Evolutionary conservation across 2,797 vertebrate species (phyloP), one percentile per base, ranked within the genome.

Genomic region (Phrynocephalus vlangalii): DNA sequence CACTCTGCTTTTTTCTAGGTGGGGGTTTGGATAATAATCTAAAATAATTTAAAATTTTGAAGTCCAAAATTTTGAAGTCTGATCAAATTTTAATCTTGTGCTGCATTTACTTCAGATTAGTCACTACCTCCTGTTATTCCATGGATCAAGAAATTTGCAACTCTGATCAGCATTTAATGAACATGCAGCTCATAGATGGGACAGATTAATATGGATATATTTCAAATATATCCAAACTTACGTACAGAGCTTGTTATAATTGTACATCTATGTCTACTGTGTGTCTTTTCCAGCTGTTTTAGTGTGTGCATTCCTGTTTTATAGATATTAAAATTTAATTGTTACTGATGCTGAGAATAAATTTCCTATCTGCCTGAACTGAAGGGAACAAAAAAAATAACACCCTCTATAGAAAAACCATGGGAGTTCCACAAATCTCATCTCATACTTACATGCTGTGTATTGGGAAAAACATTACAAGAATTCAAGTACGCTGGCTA

Each of bases 381-480:
- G 82, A 82, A 87, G 48, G 6, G 68, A 88, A 70, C 44, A 79
- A 30, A 33, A 33, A 33, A 33, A 85, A 56, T 87, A 86, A 15
- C 68, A 91, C 85, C 44, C 38, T 44, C 78, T 75, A 22, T 77
- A 60, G 83, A 94, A 91, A 86, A 79, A 71, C 22, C 66, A 28
- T 26, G 87, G 70, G 87, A 44, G 75, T 26, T 90, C 82, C 80
- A 89, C 63, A 90, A 88, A 92, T 79, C 3, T 82, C 60, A 85
- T 79, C 44, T 79, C 73, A 92, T 90, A 85, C 70, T 87, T 92
- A 92, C 85, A 90, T 80, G 88, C 92, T 92, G 90, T 30, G 87
- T 88, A 82, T 0, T 20, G 22, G 60, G 70, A 48, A 52, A 93
- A 93, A 89, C 80, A 89, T 72, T 89, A 44, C 24, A 89, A 68